These are phyloP conservation scores for Numida meleagris DNA, from an alignment of 2,113 vertebrate species.

Conservation along the genomic window DNA sequence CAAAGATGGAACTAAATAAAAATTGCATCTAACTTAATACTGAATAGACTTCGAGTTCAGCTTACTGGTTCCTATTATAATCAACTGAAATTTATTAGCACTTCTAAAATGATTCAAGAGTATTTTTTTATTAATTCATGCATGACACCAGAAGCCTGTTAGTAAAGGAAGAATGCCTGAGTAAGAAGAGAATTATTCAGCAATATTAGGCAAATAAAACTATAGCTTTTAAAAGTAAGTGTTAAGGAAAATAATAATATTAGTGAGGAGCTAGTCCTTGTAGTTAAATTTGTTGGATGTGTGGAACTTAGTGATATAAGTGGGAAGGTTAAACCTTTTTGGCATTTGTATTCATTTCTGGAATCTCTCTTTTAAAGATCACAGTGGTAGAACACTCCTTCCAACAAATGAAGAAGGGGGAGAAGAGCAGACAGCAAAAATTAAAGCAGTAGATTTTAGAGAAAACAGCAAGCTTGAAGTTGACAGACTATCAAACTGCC, in stretches of 20 bases:
- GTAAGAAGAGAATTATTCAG: neutral
- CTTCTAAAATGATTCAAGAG: neutral
- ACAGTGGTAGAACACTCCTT: slow-evolving; percentile 39
- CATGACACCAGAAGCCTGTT: neutral
- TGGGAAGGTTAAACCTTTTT: neutral
- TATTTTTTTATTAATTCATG: neutral
- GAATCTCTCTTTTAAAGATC: slow-evolving; percentile 62
- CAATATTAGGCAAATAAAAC: neutral
- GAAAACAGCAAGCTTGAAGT: slow-evolving; percentile 55
- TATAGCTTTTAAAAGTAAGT: neutral
- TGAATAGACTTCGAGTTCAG: neutral
- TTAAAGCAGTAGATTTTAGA: slow-evolving; percentile 21
- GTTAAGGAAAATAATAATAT: neutral
- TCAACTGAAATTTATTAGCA: neutral
- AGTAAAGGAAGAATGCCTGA: neutral
- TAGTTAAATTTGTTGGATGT: neutral
- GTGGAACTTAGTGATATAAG: neutral
- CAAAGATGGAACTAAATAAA: neutral
- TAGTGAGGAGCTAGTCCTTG: neutral
- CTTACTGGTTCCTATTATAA: neutral
- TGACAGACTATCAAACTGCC: slow-evolving; percentile 44
- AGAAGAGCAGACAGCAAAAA: slow-evolving; percentile 66
- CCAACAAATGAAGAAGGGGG: slow-evolving; percentile 69
- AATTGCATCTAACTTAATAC: neutral
- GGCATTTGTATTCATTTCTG: slow-evolving; percentile 8